phyloP scores from a whole-genome alignment of 2,113 vertebrate genomes.

The Caretta caretta region DNA sequence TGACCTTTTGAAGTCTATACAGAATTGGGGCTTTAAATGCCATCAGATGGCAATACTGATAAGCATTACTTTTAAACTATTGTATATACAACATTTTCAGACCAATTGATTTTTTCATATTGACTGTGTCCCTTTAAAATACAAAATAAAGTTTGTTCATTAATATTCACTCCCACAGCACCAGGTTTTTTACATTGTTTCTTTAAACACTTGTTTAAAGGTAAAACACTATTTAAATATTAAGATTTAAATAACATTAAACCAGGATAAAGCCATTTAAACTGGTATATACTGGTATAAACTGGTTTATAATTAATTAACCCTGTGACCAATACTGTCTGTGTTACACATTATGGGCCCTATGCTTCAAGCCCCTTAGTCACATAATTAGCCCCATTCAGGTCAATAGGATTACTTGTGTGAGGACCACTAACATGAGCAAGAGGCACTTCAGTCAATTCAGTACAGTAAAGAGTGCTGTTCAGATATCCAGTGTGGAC shows the following conservation, averaged over 20 bases:
- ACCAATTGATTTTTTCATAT: not conserved
- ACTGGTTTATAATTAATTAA: not conserved
- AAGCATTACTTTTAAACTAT: not conserved
- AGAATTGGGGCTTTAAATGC: not conserved
- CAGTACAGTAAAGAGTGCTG: not conserved
- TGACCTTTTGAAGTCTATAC: not conserved
- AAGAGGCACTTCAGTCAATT: not conserved
- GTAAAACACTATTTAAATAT: not conserved
- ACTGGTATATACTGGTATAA: too few species aligned
- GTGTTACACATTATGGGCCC: not conserved
- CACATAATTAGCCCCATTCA: not conserved
- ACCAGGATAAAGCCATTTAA: not conserved
- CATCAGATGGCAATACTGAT: not conserved
- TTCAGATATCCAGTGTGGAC: not conserved
- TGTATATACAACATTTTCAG: not conserved
- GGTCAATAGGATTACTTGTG: not conserved
- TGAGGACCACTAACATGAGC: rapidly evolving
- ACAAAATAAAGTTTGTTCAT: not conserved
- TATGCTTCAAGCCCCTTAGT: not conserved
- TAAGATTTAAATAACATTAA: not conserved
- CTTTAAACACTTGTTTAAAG: not conserved
- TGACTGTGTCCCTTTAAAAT: not conserved
- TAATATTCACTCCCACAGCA: not conserved
- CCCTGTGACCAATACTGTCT: not conserved
- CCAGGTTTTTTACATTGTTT: not conserved